Conservation (phyloP, 1,140 invertebrate genomes). For the Hestina assimilis region DNA sequence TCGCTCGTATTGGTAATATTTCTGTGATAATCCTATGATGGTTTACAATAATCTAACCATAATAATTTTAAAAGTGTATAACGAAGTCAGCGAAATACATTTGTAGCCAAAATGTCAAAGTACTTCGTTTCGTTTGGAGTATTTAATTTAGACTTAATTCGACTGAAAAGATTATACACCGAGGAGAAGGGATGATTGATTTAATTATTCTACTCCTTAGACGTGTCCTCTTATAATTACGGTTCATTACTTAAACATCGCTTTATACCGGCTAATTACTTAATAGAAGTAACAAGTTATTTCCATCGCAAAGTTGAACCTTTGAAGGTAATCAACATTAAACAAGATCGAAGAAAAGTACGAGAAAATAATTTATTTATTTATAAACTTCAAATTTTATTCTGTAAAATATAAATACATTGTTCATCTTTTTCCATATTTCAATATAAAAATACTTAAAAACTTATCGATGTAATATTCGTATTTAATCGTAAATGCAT, state of each 20-base stretch:
- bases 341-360: slow-evolving; percentile 52
- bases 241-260: slow-evolving; percentile 76
- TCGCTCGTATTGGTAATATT: no score
- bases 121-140: slow-evolving; percentile 38
- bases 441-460: no score
- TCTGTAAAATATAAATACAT: no score
- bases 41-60: not conserved
- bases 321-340: slow-evolving; percentile 64
- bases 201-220: slow-evolving; percentile 73
- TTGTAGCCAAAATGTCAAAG: slow-evolving; percentile 31
- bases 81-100: slow-evolving; percentile 20
- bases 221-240: slow-evolving; percentile 77
- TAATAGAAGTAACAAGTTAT: slow-evolving; percentile 76
- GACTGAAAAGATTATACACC: slow-evolving; percentile 73
- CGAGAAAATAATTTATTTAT: slow-evolving; percentile 10
- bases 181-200: slow-evolving; percentile 71
- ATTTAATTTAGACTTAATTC: slow-evolving; percentile 70
- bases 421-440: no score
- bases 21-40: no score
- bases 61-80: not conserved
- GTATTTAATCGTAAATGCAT: no score
- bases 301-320: slow-evolving; percentile 67
- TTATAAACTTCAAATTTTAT: slow-evolving; percentile 1
- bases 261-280: slow-evolving; percentile 75
- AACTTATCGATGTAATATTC: no score